phyloP scores from a whole-genome alignment of 2,113 vertebrate genomes.

The Orthonyx spaldingii region DNA sequence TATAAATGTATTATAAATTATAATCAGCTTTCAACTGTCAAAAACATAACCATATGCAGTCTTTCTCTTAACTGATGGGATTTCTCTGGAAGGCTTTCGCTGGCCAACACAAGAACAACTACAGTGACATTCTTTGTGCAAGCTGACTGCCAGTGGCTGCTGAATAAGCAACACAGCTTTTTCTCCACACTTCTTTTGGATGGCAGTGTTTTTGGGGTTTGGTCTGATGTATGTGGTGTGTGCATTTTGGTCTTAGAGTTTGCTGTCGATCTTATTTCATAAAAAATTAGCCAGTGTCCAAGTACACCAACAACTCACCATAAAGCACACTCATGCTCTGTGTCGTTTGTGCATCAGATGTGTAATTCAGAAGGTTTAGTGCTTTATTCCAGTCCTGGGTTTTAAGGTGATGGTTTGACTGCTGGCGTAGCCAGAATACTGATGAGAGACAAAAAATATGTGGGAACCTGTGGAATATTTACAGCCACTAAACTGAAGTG shows the following conservation, averaged over 20 bases:
- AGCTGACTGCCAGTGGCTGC: not conserved
- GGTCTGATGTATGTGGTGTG: not conserved
- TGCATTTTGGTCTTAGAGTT: not conserved
- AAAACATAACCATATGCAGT: not conserved
- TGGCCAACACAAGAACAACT: not conserved
- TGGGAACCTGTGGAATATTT: not conserved
- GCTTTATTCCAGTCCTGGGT: not conserved
- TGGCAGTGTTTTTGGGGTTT: not conserved
- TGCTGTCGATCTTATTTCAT: not conserved
- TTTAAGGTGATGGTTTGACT: not conserved
- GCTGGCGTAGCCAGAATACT: not conserved
- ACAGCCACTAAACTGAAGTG: not conserved
- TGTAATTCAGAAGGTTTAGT: not conserved
- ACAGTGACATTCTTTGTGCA: not conserved
- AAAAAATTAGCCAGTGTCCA: not conserved
- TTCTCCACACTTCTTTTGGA: not conserved
- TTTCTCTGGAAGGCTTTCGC: not conserved
- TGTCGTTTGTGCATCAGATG: not conserved
- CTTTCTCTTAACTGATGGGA: not conserved
- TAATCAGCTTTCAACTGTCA: constrained; percentile 2
- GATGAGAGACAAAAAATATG: not conserved
- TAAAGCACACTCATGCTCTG: not conserved
- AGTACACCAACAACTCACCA: fast-evolving
- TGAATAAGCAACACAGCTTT: not conserved
- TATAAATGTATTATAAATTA: constrained; percentile 55